A percentile compares a stretch with the other conserved stretches of the same genome.
These are phyloP conservation scores for Latrodectus geometricus DNA, from an alignment of 1,140 invertebrate genomes.

Conservation along the genomic window DNA sequence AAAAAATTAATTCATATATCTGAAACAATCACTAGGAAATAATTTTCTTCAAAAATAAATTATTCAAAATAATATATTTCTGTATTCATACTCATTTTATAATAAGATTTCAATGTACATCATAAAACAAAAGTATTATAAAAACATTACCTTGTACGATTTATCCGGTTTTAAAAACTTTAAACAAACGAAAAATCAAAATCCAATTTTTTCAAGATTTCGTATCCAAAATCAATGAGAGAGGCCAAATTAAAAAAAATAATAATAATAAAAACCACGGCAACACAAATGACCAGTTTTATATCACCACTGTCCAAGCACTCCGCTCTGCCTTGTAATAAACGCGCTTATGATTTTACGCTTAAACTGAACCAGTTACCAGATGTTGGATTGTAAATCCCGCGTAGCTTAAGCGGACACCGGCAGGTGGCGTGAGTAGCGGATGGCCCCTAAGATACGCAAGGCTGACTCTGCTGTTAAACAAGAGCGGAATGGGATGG, in stretches of 20 bases:
- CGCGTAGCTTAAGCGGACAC: conserved; percentile 29
- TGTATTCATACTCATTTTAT: too few relatives aligned
- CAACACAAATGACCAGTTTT: background rate
- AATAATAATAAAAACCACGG: background rate
- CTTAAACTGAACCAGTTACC: background rate
- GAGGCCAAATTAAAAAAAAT: background rate
- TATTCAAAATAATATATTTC: too few relatives aligned
- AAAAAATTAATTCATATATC: too few relatives aligned
- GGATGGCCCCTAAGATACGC: conserved; percentile 2
- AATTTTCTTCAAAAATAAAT: too few relatives aligned
- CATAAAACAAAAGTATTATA: too few relatives aligned
- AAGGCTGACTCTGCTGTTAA: background rate
- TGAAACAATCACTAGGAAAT: too few relatives aligned
- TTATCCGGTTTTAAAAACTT: too few relatives aligned
- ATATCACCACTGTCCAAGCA: background rate
- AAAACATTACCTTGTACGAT: too few relatives aligned
- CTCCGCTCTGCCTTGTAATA: background rate
- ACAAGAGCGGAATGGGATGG: too few relatives aligned
- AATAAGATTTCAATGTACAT: too few relatives aligned
- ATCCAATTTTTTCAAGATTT: background rate
- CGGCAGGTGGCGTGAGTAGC: conserved; percentile 26
- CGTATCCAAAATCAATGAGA: background rate
- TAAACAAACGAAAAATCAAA: background rate
- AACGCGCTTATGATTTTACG: background rate
- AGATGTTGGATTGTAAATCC: conserved; percentile 25